phyloP scores from a whole-genome alignment of 2,797 vertebrate species.

The Microchirus variegatus region DNA sequence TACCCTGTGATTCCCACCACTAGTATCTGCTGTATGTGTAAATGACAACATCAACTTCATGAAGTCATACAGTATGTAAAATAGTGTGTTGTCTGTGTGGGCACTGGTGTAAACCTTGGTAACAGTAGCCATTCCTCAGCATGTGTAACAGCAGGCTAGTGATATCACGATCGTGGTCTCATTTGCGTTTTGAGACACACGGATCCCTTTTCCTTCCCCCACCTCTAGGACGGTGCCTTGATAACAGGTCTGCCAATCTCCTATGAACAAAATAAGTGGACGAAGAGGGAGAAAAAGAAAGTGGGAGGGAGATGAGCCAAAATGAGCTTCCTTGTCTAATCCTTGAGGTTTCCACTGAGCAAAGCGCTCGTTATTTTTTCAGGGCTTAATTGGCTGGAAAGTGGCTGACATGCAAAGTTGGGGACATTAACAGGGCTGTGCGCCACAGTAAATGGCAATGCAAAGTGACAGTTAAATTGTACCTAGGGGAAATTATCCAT shows the following conservation, averaged over 20 bases:
- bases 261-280: slow-evolving; percentile 91
- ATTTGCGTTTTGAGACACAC: slow-evolving; percentile 58
- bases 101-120: slow-evolving; percentile 20
- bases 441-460: slow-evolving; percentile 97
- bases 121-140: slow-evolving; percentile 23
- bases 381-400: slow-evolving; percentile 99
- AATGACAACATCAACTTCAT: slow-evolving; percentile 3
- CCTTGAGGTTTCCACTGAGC: slow-evolving; percentile 97
- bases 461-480: slow-evolving; percentile 99
- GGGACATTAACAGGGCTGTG: slow-evolving; percentile 93
- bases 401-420: slow-evolving; percentile 99
- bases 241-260: slow-evolving; percentile 95
- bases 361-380: slow-evolving; percentile 89
- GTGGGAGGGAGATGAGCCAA: slow-evolving; percentile 64
- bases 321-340: slow-evolving; percentile 99
- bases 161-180: slow-evolving; percentile 64
- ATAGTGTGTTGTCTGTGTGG: slow-evolving; percentile 11
- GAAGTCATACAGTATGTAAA: not conserved
- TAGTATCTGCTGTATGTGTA: not conserved
- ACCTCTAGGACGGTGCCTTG: slow-evolving; percentile 87
- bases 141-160: slow-evolving; percentile 42
- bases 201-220: slow-evolving; percentile 46
- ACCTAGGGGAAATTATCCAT: slow-evolving; percentile 99
- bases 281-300: slow-evolving; percentile 81
- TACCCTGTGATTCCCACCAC: too few relatives aligned